phyloP scores from a whole-genome alignment of 2,888 invertebrate genomes.

The Caenorhabditis doughertyi region DNA sequence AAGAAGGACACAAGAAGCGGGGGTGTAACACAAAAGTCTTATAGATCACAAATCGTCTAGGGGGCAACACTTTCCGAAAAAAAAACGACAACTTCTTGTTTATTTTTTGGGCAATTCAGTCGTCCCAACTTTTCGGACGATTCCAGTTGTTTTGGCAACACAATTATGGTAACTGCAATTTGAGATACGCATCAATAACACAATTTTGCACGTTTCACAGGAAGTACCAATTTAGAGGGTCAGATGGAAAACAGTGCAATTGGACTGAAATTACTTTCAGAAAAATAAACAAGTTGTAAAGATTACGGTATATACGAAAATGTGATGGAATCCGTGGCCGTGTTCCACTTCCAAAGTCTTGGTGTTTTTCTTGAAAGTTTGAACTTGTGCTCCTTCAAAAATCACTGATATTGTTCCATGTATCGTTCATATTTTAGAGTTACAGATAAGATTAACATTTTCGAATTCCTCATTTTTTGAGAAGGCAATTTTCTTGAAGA shows the following conservation, averaged over 20 bases:
- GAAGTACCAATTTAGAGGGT: neutral
- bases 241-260: neutral
- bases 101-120: constrained; percentile 14
- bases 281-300: no score
- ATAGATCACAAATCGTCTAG: constrained; percentile 39
- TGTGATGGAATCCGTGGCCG: no score
- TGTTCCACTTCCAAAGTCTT: no score
- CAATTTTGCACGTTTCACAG: constrained; percentile 7
- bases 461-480: no score
- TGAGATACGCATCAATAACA: constrained; percentile 23
- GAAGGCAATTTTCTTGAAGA: no score
- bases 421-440: no score
- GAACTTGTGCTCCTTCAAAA: no score
- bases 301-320: no score
- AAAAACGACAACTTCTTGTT: constrained; percentile 21
- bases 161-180: neutral
- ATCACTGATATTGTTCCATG: no score
- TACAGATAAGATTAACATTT: no score
- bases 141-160: constrained; percentile 20
- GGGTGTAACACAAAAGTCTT: constrained; percentile 40
- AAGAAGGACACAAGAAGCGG: constrained; percentile 9
- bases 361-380: no score
- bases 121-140: neutral
- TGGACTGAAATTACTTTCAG: no score
- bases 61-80: constrained; percentile 25